Evolutionary conservation across 2,113 vertebrate species (phyloP).

Genomic region (Pachyramphus minor): DNA sequence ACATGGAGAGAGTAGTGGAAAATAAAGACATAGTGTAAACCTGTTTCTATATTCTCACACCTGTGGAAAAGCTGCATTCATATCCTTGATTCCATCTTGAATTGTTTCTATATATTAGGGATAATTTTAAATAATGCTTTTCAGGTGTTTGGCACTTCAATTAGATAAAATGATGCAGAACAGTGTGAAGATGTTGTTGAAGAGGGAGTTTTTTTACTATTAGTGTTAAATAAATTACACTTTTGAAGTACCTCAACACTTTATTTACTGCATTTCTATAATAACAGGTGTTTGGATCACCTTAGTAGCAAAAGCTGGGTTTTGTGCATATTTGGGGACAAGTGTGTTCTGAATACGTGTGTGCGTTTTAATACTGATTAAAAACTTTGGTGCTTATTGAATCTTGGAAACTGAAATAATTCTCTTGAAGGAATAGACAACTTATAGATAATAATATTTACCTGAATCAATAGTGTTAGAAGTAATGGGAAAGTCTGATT

Average conservation of each 20-base stretch:
- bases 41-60: background rate
- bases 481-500: background rate
- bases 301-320: background rate
- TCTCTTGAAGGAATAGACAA: background rate
- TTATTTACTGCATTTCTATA: background rate
- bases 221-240: background rate
- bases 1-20: background rate
- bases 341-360: background rate
- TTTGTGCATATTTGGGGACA: background rate
- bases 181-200: background rate
- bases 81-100: slow-evolving; percentile 6
- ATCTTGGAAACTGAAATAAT: background rate
- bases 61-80: background rate
- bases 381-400: background rate
- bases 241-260: background rate
- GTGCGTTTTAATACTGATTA: background rate
- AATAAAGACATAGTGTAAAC: background rate
- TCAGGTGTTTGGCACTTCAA: background rate
- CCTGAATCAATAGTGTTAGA: background rate
- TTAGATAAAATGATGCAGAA: background rate
- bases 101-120: background rate
- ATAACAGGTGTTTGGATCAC: background rate
- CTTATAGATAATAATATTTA: background rate
- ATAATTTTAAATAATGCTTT: background rate
- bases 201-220: background rate